Evolutionary conservation across 2,113 vertebrate genomes (phyloP).

Genomic region (Ramphastos sulfuratus): DNA sequence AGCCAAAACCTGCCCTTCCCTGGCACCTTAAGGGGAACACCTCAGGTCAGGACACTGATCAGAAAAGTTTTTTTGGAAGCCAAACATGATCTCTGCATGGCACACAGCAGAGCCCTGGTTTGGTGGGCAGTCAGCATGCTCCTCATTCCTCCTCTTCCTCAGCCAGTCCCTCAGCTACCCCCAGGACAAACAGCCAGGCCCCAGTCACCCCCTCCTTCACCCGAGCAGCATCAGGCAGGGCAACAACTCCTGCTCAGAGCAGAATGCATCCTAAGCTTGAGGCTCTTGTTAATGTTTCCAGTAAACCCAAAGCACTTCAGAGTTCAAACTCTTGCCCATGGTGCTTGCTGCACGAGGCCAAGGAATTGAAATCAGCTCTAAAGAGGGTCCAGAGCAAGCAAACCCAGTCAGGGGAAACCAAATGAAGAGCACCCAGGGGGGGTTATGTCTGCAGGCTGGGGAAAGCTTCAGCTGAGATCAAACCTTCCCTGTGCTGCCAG

Average conservation of each 20-base stretch:
- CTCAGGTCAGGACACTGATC: neutral
- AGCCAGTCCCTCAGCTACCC: neutral
- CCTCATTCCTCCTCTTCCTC: too few species aligned
- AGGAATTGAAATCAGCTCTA: neutral
- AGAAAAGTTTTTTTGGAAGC: neutral
- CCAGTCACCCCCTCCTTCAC: neutral
- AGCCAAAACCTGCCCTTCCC: neutral
- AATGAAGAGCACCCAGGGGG: neutral
- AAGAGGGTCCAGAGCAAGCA: neutral
- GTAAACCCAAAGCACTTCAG: slow-evolving; percentile 14
- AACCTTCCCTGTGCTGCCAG: neutral
- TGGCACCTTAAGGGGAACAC: neutral
- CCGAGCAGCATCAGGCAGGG: neutral
- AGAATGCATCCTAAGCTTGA: neutral
- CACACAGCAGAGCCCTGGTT: neutral
- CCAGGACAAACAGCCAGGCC: neutral
- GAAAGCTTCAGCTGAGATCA: neutral
- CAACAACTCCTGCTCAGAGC: neutral
- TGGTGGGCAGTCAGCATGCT: neutral
- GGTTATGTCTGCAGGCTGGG: neutral
- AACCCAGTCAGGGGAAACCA: neutral
- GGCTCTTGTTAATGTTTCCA: neutral
- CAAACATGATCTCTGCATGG: neutral
- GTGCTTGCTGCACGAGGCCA: neutral
- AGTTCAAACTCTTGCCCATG: neutral